Evolutionary conservation across 2,113 vertebrate genomes (phyloP), one percentile per base, ranked within the genome.

Genomic region (Alligator mississippiensis): DNA sequence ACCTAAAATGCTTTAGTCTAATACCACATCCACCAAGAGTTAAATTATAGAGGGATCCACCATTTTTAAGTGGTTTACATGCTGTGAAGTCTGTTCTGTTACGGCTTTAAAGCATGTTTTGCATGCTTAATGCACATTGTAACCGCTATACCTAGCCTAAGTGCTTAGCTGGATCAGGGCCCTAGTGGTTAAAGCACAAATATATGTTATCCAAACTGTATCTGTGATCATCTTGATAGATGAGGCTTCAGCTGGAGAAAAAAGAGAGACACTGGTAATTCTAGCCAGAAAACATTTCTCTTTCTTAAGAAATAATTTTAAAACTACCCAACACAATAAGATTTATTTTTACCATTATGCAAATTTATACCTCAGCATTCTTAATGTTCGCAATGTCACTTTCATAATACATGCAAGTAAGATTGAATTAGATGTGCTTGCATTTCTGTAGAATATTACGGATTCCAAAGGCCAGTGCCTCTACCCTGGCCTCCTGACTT

Each of bases 331-430:
- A 90, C n/a, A 24, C 0, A 0, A 19, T 24, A 83, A 77, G 94
- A 77, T 64, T 54, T 87, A 91, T 85, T 16, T 7, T 7, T 68
- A 79, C n/a, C 81, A 75, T 85, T 87, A 55, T 2, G 38, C 58
- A 81, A 90, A 87, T n/a, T 83, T 90, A 77, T 19, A 77, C 74
- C 61, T 87, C 38, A 47, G 27, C 68, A 90, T 88, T 85, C 27
- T 74, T 88, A 22, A 83, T 83, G 28, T 7, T 63, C 63, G 88
- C 93, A 62, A 38, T 55, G 66, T 6, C 21, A 17, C 60, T 82
- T 78, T n/a, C 57, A 18, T 38, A 83, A 34, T 2, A 88, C 13
- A 82, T 57, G 84, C 55, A 74, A 18, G 13, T 58, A 27, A n/a
- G 25, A 91, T 74, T 87, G 3, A 80, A 86, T 57, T 59, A 30